Evolutionary conservation across 2,797 vertebrate genomes (phyloP).

Genomic region (Rhynchonycteris naso): DNA sequence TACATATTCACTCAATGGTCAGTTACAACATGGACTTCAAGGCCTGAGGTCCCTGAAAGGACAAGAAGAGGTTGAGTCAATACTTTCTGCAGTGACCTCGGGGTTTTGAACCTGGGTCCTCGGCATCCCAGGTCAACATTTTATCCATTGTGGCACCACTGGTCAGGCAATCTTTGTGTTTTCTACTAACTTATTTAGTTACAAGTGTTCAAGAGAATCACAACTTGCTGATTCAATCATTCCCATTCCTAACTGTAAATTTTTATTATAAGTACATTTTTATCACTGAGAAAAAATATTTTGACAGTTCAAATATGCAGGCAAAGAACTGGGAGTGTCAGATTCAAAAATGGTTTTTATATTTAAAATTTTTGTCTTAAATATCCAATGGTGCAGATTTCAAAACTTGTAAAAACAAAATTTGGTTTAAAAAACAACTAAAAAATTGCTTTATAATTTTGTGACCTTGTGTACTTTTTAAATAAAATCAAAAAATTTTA

Average conservation of each 20-base stretch:
- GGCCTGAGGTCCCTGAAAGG: neutral
- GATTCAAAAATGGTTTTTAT: constrained; percentile 80
- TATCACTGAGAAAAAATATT: constrained; percentile 60
- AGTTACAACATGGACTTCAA: neutral
- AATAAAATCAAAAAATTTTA: constrained; percentile 86
- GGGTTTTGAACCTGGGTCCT: no score
- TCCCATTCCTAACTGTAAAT: constrained; percentile 51
- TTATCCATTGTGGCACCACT: no score
- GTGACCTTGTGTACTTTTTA: constrained; percentile 87
- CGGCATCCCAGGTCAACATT: no score
- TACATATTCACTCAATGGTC: neutral
- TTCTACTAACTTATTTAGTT: constrained; percentile 70
- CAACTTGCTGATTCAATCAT: constrained; percentile 45
- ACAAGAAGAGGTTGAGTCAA: neutral
- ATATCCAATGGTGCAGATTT: constrained; percentile 79
- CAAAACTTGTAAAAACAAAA: constrained; percentile 79
- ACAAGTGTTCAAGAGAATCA: constrained; percentile 63
- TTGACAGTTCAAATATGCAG: constrained; percentile 69
- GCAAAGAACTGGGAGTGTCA: constrained; percentile 67
- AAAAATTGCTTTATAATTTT: constrained; percentile 84
- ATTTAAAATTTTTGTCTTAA: constrained; percentile 75
- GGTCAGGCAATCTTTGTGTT: neutral
- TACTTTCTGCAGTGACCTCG: neutral
- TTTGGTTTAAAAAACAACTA: constrained; percentile 69
- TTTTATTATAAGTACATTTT: constrained; percentile 63